Evolutionary conservation across 2,888 invertebrate genomes (phyloP).

Genomic region (Apantesis nais): DNA sequence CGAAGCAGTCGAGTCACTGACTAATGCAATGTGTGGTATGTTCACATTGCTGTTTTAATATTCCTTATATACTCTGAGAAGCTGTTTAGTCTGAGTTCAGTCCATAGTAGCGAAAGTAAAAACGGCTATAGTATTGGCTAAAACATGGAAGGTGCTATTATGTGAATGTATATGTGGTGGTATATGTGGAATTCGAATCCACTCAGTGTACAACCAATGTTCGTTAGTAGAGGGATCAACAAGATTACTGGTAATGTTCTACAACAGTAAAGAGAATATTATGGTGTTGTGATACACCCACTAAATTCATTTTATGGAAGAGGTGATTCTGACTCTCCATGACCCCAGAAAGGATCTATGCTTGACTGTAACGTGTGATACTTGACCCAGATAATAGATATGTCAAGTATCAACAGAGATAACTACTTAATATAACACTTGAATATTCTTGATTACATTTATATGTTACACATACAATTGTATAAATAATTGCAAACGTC

Average conservation of each 20-base stretch:
- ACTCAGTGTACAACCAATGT: too few species aligned
- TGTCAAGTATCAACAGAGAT: background rate
- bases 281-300: background rate
- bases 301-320: background rate
- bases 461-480: background rate
- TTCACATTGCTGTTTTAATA: background rate
- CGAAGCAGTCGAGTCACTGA: background rate
- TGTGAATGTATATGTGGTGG: too few species aligned
- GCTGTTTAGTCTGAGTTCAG: background rate
- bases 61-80: background rate
- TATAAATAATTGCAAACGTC: too few species aligned
- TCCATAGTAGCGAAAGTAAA: background rate
- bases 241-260: too few species aligned
- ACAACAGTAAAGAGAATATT: background rate
- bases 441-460: conserved; percentile 2
- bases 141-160: too few species aligned
- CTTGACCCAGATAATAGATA: background rate
- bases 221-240: too few species aligned
- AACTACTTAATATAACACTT: background rate
- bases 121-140: background rate
- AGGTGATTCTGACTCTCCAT: background rate
- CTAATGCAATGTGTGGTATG: background rate
- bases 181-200: too few species aligned
- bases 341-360: background rate
- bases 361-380: background rate